These are phyloP conservation scores for Ctenochaetus hawaiiensis DNA, from an alignment of 2,797 vertebrate species.

Conservation along the genomic window DNA sequence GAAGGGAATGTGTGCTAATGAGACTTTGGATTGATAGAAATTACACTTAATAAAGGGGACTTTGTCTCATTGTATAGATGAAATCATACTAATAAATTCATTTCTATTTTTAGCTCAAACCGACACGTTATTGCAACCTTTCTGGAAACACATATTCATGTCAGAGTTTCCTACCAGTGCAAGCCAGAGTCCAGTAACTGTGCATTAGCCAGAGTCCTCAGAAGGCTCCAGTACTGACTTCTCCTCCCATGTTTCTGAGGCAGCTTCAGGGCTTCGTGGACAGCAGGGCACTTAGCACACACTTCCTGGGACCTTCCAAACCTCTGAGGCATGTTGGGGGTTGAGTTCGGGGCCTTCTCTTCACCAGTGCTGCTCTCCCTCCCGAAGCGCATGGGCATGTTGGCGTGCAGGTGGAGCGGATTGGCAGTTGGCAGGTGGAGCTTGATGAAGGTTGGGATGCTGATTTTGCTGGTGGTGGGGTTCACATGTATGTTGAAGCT, in stretches of 20 bases:
- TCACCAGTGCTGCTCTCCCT: constrained; percentile 49
- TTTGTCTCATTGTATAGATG: not conserved
- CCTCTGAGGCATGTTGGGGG: constrained; percentile 83
- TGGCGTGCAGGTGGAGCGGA: constrained; percentile 68
- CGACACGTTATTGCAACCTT: not conserved
- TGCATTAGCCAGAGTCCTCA: constrained; percentile 41
- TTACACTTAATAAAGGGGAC: not conserved
- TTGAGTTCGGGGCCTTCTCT: constrained; percentile 46
- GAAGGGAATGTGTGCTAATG: too few species aligned
- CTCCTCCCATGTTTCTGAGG: constrained; percentile 69
- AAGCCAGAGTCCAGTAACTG: constrained; percentile 36
- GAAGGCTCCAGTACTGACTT: constrained; percentile 50
- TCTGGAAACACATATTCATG: not conserved
- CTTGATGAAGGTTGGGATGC: constrained; percentile 69
- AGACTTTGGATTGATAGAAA: too few species aligned
- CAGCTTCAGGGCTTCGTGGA: constrained; percentile 23
- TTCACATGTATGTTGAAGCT: constrained; percentile 59
- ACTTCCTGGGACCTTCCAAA: constrained; percentile 77
- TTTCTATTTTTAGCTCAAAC: not conserved
- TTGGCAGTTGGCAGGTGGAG: constrained; percentile 66
- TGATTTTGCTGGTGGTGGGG: constrained; percentile 64
- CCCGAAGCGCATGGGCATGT: constrained; percentile 85
- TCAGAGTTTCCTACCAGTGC: constrained; percentile 48
- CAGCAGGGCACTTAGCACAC: constrained; percentile 57
- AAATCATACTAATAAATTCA: not conserved